A percentile compares a stretch with the other conserved stretches of the same genome.
Conservation (phyloP, 2,113 vertebrate species). For the Stigmatopora nigra region DNA sequence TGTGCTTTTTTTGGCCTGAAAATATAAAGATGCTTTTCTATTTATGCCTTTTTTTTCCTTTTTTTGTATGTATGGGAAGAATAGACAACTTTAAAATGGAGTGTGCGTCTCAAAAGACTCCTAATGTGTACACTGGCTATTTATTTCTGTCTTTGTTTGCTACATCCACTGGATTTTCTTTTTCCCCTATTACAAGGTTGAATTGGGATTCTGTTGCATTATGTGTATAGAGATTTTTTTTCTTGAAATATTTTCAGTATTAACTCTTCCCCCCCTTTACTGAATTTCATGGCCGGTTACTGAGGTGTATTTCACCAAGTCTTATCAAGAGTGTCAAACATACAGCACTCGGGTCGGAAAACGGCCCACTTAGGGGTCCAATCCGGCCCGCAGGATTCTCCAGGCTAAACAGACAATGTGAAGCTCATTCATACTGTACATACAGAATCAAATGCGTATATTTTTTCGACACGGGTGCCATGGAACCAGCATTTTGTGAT, state of each 20-base stretch:
- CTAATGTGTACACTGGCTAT: conserved; percentile 65
- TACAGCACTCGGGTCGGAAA: neutral
- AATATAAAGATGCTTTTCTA: conserved; percentile 67
- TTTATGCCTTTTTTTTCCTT: conserved; percentile 59
- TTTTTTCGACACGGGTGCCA: no score
- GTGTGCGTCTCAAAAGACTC: conserved; percentile 41
- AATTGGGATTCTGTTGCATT: conserved; percentile 24
- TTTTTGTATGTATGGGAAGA: conserved; percentile 39
- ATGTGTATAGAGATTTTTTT: conserved; percentile 49
- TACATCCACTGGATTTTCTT: conserved; percentile 58
- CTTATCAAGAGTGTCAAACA: conserved; percentile 60
- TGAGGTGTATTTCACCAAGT: conserved; percentile 57
- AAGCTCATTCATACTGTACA: no score
- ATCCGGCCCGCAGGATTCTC: no score
- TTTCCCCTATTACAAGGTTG: conserved; percentile 36
- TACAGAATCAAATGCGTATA: no score
- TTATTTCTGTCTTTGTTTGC: conserved; percentile 63
- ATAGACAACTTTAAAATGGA: conserved; percentile 41
- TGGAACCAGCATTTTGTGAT: no score
- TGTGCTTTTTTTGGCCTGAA: conserved; percentile 51
- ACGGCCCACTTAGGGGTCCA: no score
- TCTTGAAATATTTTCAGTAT: conserved; percentile 65
- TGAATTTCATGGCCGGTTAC: conserved; percentile 48
- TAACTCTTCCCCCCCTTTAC: conserved; percentile 54
- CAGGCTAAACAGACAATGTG: no score